phyloP scores from a whole-genome alignment of 2,888 invertebrate genomes.

The Portevinia maculata region DNA sequence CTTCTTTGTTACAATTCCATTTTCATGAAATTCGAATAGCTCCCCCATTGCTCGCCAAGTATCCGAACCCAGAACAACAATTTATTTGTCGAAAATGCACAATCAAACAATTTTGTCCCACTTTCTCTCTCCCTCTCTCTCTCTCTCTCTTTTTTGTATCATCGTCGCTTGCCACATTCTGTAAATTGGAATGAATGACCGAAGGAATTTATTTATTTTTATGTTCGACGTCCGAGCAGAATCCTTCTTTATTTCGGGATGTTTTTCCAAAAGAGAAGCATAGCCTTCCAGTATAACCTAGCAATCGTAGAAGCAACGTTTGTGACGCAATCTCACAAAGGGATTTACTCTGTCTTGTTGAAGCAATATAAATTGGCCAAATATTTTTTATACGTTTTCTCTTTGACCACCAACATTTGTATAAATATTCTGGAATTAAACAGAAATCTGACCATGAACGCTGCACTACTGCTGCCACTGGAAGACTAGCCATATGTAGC shows the following conservation, averaged over 20 bases:
- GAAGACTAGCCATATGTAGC: slow-evolving; percentile 18
- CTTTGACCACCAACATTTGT: slow-evolving; percentile 29
- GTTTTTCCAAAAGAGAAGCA: slow-evolving; percentile 64
- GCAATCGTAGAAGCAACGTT: slow-evolving; percentile 14
- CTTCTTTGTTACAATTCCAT: too few relatives aligned
- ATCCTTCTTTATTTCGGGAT: slow-evolving; percentile 53
- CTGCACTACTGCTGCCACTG: slow-evolving; percentile 9
- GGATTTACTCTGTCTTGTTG: slow-evolving; percentile 69
- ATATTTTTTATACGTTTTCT: slow-evolving; percentile 22
- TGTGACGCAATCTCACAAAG: slow-evolving; percentile 60
- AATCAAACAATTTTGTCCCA: slow-evolving; percentile 47
- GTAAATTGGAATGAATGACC: slow-evolving; percentile 68
- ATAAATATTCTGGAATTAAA: slow-evolving; percentile 70
- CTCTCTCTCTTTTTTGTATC: too few relatives aligned
- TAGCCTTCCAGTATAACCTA: slow-evolving; percentile 13
- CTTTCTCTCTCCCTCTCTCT: neutral
- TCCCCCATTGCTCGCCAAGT: neutral
- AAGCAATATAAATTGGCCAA: slow-evolving; percentile 63
- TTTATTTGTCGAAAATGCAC: slow-evolving; percentile 39
- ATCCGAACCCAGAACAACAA: slow-evolving; percentile 37
- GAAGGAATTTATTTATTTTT: slow-evolving; percentile 63
- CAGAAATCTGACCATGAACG: slow-evolving; percentile 51
- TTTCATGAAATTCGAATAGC: slow-evolving; percentile 31
- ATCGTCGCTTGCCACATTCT: slow-evolving; percentile 34
- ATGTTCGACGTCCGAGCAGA: slow-evolving; percentile 40